Evolutionary conservation across 2,797 vertebrate species (phyloP).

Genomic region (Coranthus polyacanthus): DNA sequence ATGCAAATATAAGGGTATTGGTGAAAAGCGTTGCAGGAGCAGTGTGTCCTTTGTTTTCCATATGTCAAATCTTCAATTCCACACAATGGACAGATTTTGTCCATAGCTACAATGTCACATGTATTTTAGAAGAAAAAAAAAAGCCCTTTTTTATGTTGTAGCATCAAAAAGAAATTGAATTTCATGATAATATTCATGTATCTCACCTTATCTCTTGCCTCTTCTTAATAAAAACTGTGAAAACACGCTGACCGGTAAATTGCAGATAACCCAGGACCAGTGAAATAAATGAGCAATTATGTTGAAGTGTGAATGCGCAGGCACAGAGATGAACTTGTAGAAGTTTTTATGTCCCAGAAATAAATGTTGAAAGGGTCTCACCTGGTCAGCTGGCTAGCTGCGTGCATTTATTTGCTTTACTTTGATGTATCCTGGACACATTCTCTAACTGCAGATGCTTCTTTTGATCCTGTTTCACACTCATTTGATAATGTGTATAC

Average conservation of each 20-base stretch:
- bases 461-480: conserved; percentile 30
- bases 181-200: not conserved
- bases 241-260: not conserved
- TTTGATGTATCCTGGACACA: conserved; percentile 15
- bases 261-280: conserved; percentile 1
- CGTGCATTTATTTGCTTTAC: conserved; percentile 20
- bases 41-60: too few relatives aligned
- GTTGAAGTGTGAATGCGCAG: not conserved
- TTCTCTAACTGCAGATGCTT: conserved; percentile 22
- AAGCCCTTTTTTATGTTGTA: not conserved
- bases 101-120: too few relatives aligned
- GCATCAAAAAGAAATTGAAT: not conserved
- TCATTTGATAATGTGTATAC: conserved; percentile 36
- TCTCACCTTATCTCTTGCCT: not conserved
- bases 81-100: too few relatives aligned
- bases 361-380: conserved; percentile 10
- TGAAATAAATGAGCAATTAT: not conserved
- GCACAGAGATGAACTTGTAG: not conserved
- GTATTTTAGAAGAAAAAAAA: too few relatives aligned
- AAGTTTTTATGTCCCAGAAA: conserved; percentile 5
- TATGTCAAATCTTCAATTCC: too few relatives aligned
- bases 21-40: not conserved
- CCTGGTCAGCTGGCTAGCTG: not conserved
- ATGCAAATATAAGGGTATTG: not conserved
- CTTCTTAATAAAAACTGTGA: conserved; percentile 7